Evolutionary conservation across 2,888 invertebrate genomes (phyloP), one percentile per base, ranked within the genome.

Genomic region (Caenorhabditis sulstoni): DNA sequence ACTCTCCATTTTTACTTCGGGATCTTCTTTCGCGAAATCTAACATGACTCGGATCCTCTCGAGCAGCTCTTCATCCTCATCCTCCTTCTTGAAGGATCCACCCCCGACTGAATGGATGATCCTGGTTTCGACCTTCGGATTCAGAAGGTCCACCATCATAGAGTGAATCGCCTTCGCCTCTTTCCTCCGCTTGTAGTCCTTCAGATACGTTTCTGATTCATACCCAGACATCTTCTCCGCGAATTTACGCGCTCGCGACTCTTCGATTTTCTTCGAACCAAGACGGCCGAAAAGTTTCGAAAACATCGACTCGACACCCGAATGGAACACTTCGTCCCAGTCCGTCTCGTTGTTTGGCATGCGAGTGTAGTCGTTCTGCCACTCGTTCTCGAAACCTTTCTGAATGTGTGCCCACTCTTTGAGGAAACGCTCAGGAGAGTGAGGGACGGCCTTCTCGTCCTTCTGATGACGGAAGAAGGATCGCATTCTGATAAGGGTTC

Each of bases 131-230:
- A 58, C 49, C 49, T 58, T 52, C 16, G 58, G 16, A 8, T 58
- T 23, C 23, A 68, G 20, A 1, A 61, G 18, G 35, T 61, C 59
- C 12, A 22, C 35, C 59, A 71, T 57, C 8, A 71, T 12, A 7
- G 23, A 35, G 55, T 57, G 62, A 22, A 64, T 23, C 4, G 71
- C 62, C 47, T 64, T 47, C 23, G 71, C 55, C 20, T 71, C 57
- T 11, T 57, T 62, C 7, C 71, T 55, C 18, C 47, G 29, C 14
- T 64, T 71, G 14, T 57, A 23, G 39, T 71, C 71, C 22, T 71
- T 64, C 12, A 39, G 8, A 47, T 55, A 57, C 49, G 29, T 7
- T 29, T 29, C 29, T 29, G 29, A 29, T 29, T 29, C 29, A 7
- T 29, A 29, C 7, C 29, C 29, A 5, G 29, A 3, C 7, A 29